These are phyloP conservation scores for Passer domesticus DNA, from an alignment of 2,113 vertebrate species.

Conservation along the genomic window DNA sequence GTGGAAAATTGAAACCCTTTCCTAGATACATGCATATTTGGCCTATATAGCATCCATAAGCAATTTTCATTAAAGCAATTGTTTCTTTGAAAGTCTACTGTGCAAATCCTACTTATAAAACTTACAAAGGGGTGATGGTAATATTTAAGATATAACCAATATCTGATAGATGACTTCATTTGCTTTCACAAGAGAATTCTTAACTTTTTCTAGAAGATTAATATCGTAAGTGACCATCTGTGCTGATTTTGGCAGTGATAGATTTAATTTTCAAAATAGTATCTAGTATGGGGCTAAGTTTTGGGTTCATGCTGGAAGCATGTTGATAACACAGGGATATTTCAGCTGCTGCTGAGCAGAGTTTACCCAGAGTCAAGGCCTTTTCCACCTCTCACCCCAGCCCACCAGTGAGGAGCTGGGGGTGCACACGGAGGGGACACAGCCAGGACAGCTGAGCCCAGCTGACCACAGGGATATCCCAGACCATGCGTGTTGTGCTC, in stretches of 20 bases:
- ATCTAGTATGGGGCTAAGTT: neutral
- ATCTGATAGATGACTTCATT: neutral
- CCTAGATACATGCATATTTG: neutral
- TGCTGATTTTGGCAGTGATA: neutral
- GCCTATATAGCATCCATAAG: neutral
- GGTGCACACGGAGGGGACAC: neutral
- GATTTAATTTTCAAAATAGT: neutral
- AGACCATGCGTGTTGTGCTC: neutral
- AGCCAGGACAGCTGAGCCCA: neutral
- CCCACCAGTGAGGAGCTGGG: neutral
- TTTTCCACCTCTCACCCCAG: neutral
- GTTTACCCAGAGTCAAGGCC: neutral
- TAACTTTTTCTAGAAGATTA: neutral
- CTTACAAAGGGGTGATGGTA: neutral
- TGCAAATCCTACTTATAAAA: neutral
- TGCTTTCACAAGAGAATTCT: neutral
- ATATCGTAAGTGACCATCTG: neutral
- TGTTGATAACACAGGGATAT: neutral
- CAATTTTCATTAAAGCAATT: conserved; percentile 5
- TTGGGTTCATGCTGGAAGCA: neutral
- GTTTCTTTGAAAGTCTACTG: neutral
- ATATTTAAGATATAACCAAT: neutral
- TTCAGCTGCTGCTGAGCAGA: neutral
- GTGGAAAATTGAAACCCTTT: neutral
- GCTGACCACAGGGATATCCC: neutral